Base-by-base conservation (phyloP, 92 coral and sea anemone species). In the Phymanthus crucifer region DNA sequence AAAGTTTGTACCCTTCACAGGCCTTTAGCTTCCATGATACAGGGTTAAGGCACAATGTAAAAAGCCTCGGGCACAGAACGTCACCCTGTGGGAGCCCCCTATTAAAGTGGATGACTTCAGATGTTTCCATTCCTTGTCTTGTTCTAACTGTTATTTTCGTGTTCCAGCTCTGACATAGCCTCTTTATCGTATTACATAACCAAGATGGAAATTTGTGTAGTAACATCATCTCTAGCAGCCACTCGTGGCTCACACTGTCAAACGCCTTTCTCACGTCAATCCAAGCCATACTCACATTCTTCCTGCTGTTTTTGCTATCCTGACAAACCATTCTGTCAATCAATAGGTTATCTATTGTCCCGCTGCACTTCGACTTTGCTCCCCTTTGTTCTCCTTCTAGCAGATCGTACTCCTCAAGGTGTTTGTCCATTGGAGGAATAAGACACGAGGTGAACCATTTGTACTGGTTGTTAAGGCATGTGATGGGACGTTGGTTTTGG, bases 231-330 rank as follows among this genome's bases (percentile, higher is more conserved):
- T 89, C 83, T 29, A 35, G 48, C 68, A 87, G 74, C 84, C 87
- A 80, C 12, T 37, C 34, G 46, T 81, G 71, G 37, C 75, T 78
- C 33, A 81, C 86, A 6, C 86, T 61, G 83, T 80, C 89, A 66
- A 78, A 88, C 18, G 83, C 89, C 47, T 85, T 75, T 6, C 48
- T 12, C 29, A 84, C 91, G 58, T 85, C 91, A 13, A 79, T 56
- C 92, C 91, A 87, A 26, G 88, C 91, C 91, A 78, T 79, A 76
- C 92, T 88, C 47, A 85, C 38, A 56, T 85, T 85, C 31, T 81
- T 73, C 40, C 45, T 66, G 11, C 45, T 38, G 69, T 76, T 79
- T 35, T 66, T 85, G 65, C 83, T 65, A 82, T 88, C 86, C 76
- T 43, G 23, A 43, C 77, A 61, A 27, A 85, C 89, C 89, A 88